These are phyloP conservation scores for Varroa destructor DNA, from an alignment of 1,140 invertebrate species.

Conservation along the genomic window DNA sequence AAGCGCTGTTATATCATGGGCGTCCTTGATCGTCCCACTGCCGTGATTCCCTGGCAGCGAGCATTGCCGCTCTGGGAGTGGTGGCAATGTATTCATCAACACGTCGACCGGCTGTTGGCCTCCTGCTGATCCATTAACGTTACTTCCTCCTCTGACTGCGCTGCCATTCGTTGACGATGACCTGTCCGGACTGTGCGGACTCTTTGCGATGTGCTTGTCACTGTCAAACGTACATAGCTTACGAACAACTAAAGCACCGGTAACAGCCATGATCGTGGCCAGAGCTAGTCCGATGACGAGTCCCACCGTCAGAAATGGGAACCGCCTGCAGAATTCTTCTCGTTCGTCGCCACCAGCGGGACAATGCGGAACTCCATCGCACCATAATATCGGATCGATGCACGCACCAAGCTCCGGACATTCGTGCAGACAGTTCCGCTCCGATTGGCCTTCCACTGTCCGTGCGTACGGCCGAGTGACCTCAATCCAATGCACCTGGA, in stretches of 20 bases:
- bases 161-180: too few species aligned
- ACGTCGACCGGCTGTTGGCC: constrained; percentile 26
- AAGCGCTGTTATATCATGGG: constrained; percentile 16
- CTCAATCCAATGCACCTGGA: constrained; percentile 24
- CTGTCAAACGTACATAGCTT: constrained; percentile 19
- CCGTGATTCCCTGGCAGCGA: not conserved
- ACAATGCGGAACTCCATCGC: constrained; percentile 65
- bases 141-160: not conserved
- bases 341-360: constrained; percentile 72
- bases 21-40: constrained; percentile 22
- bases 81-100: constrained; percentile 8
- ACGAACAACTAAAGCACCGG: constrained; percentile 9
- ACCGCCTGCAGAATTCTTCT: constrained; percentile 46
- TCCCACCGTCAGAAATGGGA: constrained; percentile 13
- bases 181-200: too few species aligned
- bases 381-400: constrained; percentile 71
- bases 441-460: constrained; percentile 4
- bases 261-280: constrained; percentile 8
- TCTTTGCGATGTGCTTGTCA: constrained; percentile 21
- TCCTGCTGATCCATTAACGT: not conserved
- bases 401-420: constrained; percentile 72
- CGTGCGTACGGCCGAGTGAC: constrained; percentile 9
- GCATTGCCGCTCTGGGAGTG: constrained; percentile 16
- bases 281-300: constrained; percentile 10
- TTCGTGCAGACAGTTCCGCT: constrained; percentile 50